Evolutionary conservation across 2,888 invertebrate species (phyloP).

Genomic region (Thecophora atra): DNA sequence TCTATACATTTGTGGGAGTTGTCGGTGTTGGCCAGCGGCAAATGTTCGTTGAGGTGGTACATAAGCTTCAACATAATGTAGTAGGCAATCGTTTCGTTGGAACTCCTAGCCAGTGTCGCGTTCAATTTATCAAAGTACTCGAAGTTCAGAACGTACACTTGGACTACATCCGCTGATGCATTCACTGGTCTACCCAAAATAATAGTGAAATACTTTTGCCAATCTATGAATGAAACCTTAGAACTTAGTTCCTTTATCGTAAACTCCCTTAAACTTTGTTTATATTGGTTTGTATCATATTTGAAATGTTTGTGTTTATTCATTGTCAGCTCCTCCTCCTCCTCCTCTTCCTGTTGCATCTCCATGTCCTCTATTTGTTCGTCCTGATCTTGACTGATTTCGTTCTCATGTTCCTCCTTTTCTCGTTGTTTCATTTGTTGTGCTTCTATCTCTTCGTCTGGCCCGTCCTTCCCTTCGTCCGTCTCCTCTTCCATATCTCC

Average conservation of each 20-base stretch:
- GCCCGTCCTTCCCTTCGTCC: background rate
- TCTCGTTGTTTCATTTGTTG: background rate
- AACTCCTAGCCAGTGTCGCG: constrained; percentile 42
- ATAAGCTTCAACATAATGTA: constrained; percentile 57
- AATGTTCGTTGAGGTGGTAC: constrained; percentile 48
- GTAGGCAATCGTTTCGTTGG: constrained; percentile 55
- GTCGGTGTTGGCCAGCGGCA: constrained; percentile 43
- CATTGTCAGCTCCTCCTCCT: background rate
- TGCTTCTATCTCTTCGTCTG: background rate
- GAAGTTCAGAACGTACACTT: constrained; percentile 45
- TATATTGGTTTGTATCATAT: background rate
- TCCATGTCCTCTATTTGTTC: background rate
- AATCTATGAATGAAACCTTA: constrained; percentile 49
- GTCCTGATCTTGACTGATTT: no score
- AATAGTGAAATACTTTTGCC: constrained; percentile 50
- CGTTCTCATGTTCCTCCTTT: background rate
- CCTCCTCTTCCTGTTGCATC: background rate
- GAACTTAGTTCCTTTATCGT: constrained; percentile 46
- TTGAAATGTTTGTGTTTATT: background rate
- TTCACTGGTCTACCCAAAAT: constrained; percentile 39
- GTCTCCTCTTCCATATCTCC: constrained; percentile 14
- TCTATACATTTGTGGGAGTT: constrained; percentile 47
- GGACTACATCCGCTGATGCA: constrained; percentile 44
- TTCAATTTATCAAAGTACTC: constrained; percentile 48
- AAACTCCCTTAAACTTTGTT: constrained; percentile 39